Evolutionary conservation across 2,113 vertebrate genomes (phyloP).

Genomic region (Eublepharis macularius): DNA sequence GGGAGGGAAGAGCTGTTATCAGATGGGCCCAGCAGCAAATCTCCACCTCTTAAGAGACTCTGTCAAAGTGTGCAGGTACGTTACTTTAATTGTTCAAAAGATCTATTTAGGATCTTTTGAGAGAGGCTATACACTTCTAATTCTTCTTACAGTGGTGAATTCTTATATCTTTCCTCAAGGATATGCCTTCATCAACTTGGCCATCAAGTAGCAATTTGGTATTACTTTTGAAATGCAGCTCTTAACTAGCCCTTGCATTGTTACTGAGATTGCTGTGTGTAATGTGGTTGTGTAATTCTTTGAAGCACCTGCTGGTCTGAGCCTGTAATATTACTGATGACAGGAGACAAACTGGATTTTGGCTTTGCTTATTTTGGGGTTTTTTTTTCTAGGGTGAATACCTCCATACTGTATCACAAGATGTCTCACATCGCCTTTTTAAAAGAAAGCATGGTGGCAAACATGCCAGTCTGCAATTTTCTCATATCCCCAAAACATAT

Average conservation of each 20-base stretch:
- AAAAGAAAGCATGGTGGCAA: neutral
- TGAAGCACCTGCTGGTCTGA: neutral
- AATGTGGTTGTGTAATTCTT: neutral
- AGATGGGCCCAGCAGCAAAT: slow-evolving; percentile 72
- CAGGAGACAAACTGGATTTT: neutral
- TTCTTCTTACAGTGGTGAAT: neutral
- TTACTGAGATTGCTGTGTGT: neutral
- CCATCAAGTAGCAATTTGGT: neutral
- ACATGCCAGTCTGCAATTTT: neutral
- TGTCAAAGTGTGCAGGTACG: slow-evolving; percentile 90
- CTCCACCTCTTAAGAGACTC: slow-evolving; percentile 87
- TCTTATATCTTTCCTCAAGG: neutral
- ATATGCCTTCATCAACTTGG: neutral
- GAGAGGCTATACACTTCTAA: neutral
- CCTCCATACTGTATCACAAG: neutral
- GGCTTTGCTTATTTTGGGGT: neutral
- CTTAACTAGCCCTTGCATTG: neutral
- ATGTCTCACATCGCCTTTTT: neutral
- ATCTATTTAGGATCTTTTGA: neutral
- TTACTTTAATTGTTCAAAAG: neutral
- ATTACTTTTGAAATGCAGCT: neutral
- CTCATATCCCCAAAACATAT: neutral
- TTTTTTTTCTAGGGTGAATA: neutral
- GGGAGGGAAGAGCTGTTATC: slow-evolving; percentile 77
- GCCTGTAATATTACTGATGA: neutral